phyloP scores from a whole-genome alignment of 2,888 invertebrate genomes.

The Lysandra bellargus region DNA sequence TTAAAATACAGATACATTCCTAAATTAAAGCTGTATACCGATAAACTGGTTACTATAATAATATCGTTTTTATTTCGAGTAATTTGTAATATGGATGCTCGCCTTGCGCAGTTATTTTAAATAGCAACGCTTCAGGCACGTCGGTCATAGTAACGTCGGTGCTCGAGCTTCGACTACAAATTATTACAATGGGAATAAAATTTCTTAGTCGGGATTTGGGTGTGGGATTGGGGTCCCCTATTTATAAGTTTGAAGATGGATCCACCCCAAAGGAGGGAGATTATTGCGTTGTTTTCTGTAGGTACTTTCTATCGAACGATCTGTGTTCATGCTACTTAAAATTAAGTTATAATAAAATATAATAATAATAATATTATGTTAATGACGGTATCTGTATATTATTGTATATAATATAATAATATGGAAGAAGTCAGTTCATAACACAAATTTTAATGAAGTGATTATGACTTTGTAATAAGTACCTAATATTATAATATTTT shows the following conservation, averaged over 20 bases:
- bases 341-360: no score
- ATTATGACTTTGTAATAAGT: not conserved
- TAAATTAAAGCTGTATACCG: constrained; percentile 14
- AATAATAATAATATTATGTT: not conserved
- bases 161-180: not conserved
- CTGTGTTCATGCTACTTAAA: not conserved
- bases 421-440: not conserved
- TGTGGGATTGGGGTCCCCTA: not conserved
- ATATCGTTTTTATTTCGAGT: not conserved
- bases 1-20: constrained; percentile 11
- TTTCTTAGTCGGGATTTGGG: constrained; percentile 27
- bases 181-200: not conserved
- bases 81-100: constrained; percentile 6
- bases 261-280: not conserved
- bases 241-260: constrained; percentile 11
- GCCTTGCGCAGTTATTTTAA: constrained; percentile 23
- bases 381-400: not conserved
- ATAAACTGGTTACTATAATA: constrained; percentile 8
- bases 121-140: not conserved
- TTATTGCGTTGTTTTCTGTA: not conserved
- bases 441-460: not conserved
- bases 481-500: not conserved
- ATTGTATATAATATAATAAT: no score
- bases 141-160: not conserved
- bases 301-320: not conserved